Conservation (phyloP, 2,797 vertebrate genomes). For the Pangasius krempfi region DNA sequence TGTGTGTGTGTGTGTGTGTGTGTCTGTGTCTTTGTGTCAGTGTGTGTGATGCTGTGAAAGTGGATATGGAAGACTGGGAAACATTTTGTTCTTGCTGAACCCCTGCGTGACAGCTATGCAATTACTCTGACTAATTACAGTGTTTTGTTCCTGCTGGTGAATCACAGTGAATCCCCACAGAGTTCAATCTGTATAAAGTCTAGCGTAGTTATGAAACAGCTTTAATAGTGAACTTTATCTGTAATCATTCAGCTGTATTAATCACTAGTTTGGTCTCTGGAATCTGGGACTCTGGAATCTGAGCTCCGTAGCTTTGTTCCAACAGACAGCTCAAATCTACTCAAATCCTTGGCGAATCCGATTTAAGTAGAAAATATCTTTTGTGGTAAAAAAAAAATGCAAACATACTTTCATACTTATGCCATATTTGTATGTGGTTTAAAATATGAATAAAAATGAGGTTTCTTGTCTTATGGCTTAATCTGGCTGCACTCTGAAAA, state of each 20-base stretch:
- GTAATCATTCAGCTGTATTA: background rate
- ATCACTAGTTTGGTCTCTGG: background rate
- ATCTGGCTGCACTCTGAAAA: background rate
- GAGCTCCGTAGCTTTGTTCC: no score
- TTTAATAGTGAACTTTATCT: slow-evolving; percentile 10
- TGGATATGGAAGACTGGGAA: slow-evolving; percentile 18
- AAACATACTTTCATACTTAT: background rate
- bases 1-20: background rate
- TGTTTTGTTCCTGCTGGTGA: slow-evolving; percentile 24
- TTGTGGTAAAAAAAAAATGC: background rate
- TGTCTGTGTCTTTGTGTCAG: slow-evolving; percentile 13
- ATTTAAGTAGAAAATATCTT: background rate
- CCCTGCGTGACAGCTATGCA: background rate
- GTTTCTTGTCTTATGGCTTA: background rate
- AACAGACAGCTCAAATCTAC: background rate
- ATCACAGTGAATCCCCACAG: slow-evolving; percentile 22
- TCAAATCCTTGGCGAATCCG: no score
- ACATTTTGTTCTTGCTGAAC: slow-evolving; percentile 20
- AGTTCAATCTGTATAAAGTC: slow-evolving; percentile 9
- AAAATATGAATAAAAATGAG: background rate
- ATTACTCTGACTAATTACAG: slow-evolving; percentile 30
- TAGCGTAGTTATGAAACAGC: slow-evolving; percentile 2
- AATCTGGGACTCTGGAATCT: background rate
- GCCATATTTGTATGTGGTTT: background rate
- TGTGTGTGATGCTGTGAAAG: slow-evolving; percentile 10